Percentiles rank a stretch among this genome's conserved stretches.
Evolutionary conservation across 2,113 vertebrate species (phyloP).

Genomic region (Anthoscopus minutus): DNA sequence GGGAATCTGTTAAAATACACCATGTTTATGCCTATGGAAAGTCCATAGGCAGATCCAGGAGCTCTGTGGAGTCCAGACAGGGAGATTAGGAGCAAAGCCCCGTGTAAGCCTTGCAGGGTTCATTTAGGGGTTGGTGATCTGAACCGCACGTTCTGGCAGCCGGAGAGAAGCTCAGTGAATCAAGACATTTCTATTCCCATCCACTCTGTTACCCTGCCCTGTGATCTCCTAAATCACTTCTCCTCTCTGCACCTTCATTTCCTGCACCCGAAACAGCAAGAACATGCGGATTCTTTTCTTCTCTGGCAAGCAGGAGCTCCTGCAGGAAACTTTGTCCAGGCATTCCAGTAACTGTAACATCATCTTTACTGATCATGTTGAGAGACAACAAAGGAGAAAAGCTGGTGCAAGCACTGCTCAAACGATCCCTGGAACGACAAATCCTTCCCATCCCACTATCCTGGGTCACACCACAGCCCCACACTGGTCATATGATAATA

Average conservation of each 20-base stretch:
- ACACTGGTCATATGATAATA: background rate
- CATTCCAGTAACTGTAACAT: background rate
- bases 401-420: background rate
- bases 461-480: background rate
- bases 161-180: background rate
- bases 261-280: conserved; percentile 10
- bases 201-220: background rate
- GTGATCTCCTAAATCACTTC: conserved; percentile 1
- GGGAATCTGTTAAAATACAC: background rate
- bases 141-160: background rate
- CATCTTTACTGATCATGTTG: background rate
- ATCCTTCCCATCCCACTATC: background rate
- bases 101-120: background rate
- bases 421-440: background rate
- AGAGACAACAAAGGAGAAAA: background rate
- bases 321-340: background rate
- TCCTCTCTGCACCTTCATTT: background rate
- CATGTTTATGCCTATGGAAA: background rate
- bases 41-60: background rate
- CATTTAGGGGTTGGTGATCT: background rate
- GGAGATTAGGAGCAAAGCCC: conserved; percentile 34
- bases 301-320: background rate
- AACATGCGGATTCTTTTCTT: background rate
- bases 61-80: background rate
- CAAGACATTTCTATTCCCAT: background rate